phyloP scores from a whole-genome alignment of 2,797 vertebrate genomes.

The Acropternis orthonyx region DNA sequence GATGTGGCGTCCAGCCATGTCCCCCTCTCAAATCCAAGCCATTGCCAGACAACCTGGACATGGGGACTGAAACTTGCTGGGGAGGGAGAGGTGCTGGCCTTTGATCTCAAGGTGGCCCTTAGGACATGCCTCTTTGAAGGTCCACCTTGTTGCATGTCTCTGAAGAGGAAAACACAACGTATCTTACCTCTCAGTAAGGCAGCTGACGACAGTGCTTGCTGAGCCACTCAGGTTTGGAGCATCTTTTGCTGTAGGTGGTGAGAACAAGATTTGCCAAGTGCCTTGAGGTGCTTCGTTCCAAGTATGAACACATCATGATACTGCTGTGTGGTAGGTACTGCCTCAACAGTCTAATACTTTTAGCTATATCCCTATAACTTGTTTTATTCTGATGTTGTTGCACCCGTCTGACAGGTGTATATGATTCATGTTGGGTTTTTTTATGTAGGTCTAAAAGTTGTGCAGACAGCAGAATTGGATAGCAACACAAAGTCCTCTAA shows the following conservation, averaged over 20 bases:
- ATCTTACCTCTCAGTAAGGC: background rate
- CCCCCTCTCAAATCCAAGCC: background rate
- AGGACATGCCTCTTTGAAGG: background rate
- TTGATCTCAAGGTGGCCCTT: background rate
- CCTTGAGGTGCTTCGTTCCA: background rate
- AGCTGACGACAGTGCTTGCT: background rate
- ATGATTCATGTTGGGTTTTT: background rate
- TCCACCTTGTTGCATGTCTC: background rate
- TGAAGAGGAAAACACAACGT: background rate
- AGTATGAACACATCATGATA: background rate
- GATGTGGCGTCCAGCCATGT: accelerated
- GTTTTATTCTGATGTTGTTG: background rate
- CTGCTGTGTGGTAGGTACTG: background rate
- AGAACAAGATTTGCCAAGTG: background rate
- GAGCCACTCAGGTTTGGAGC: background rate
- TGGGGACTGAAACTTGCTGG: background rate
- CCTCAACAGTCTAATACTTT: background rate
- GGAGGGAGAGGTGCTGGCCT: background rate
- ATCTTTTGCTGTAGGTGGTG: background rate
- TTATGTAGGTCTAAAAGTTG: background rate
- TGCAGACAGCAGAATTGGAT: background rate
- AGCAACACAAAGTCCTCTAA: background rate
- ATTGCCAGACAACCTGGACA: accelerated
- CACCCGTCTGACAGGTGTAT: background rate
- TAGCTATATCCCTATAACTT: background rate